Evolutionary conservation across 2,113 vertebrate genomes (phyloP).

Genomic region (Benitochromis conjunctus): DNA sequence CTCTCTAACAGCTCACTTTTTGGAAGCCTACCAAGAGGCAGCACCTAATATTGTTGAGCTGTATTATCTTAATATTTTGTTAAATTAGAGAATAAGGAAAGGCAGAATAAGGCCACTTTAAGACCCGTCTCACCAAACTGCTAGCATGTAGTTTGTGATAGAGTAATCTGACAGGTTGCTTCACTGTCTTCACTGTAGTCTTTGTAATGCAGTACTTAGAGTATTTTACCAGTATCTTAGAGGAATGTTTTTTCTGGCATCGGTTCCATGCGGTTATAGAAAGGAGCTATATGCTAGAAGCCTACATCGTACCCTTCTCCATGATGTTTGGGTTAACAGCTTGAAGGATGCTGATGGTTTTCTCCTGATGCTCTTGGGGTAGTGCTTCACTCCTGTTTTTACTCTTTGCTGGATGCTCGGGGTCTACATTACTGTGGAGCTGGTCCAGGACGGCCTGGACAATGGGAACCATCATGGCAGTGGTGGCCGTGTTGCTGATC

Average conservation of each 20-base stretch:
- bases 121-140: not conserved
- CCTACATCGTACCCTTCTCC: not conserved
- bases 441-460: slow-evolving; percentile 89
- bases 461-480: slow-evolving; percentile 97
- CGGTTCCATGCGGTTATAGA: not conserved
- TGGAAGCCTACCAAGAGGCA: not conserved
- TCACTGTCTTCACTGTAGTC: not conserved
- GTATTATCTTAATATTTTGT: fast-evolving
- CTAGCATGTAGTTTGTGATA: not conserved
- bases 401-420: not conserved
- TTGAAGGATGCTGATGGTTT: not conserved
- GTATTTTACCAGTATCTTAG: not conserved
- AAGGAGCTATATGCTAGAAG: not conserved
- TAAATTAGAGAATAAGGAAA: not conserved
- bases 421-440: slow-evolving; percentile 56
- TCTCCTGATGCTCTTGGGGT: not conserved
- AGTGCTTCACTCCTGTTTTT: not conserved
- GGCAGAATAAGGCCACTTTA: not conserved
- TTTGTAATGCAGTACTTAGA: not conserved
- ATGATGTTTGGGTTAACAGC: not conserved
- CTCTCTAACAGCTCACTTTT: not conserved
- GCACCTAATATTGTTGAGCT: not conserved
- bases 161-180: fast-evolving
- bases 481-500: slow-evolving; percentile 98
- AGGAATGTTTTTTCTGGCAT: not conserved